These are phyloP conservation scores for Habrosyne pyritoides DNA, from an alignment of 2,888 invertebrate species.

Conservation along the genomic window DNA sequence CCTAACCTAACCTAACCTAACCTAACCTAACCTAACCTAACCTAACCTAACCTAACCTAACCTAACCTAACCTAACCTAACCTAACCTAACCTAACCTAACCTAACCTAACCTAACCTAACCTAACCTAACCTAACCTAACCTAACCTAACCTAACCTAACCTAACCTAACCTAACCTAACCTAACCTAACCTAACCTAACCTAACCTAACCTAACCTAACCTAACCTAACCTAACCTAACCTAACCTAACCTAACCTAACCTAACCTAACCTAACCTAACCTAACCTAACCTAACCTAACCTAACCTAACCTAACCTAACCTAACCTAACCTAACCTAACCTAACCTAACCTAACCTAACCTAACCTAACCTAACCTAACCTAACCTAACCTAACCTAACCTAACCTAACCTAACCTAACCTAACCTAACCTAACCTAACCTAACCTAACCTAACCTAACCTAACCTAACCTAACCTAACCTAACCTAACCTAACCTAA, in stretches of 20 bases:
- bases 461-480: constrained; percentile 21
- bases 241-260: constrained; percentile 14
- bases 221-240: constrained; percentile 23
- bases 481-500: constrained; percentile 20
- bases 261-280: constrained; percentile 12
- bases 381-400: constrained; percentile 15
- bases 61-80: constrained; percentile 28
- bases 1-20: constrained; percentile 9
- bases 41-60: constrained; percentile 16
- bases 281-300: constrained; percentile 12
- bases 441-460: constrained; percentile 17
- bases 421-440: constrained; percentile 20
- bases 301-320: constrained; percentile 18
- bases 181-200: no score
- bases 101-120: constrained; percentile 31
- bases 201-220: constrained; percentile 26
- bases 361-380: constrained; percentile 15
- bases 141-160: constrained; percentile 24
- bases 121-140: constrained; percentile 24
- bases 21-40: constrained; percentile 9
- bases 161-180: constrained; percentile 22
- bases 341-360: constrained; percentile 17
- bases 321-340: constrained; percentile 17
- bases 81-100: constrained; percentile 31
- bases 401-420: constrained; percentile 20